Evolutionary conservation across 1,140 invertebrate species (phyloP), one percentile per base, ranked within the genome.

Genomic region (Whitmania pigra): DNA sequence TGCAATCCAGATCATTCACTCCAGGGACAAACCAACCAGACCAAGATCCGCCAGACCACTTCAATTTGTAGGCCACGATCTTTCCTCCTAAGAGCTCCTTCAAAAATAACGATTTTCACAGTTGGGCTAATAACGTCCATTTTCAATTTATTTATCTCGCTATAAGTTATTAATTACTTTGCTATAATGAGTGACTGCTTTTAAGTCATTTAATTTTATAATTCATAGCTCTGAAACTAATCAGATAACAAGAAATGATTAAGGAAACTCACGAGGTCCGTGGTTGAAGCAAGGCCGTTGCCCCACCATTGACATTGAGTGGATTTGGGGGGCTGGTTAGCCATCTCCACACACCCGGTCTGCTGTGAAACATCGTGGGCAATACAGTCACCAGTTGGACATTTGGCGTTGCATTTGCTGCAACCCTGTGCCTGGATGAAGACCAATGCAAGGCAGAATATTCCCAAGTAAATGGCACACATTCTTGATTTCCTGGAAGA

Each of bases 301-400:
- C 57, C 57, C 57, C 57, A 63, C 57, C 57, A 63, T 31, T 63
- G 57, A 31, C 57, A 63, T 18, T 63, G 57, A n/a, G 9, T n/a
- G 4, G 57, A 22, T 22, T 25, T 22, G 11, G 57, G 22, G 20
- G 57, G 22, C 29, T 63, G 22, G 57, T 31, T 31, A n/a, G 29
- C 11, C 29, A 63, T 18, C 20, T 63, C 57, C 22, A 13, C 29
- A 63, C 57, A 63, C 15, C 11, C 20, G 11, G 22, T 63, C 15
- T 63, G 22, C 57, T 63, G 57, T 13, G 57, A 63, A 20, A 63
- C 57, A 63, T 63, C 57, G 18, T 63, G 22, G 22, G 57, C 57
- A 22, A 63, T 63, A 18, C 57, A 63, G 57, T 63, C 57, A 31
- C 57, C 57, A 18, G 57, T 63, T 63, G 57, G 57, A 15, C 57